These are phyloP conservation scores for Pangasius sanitwongsei DNA, from an alignment of 2,797 vertebrate species.

Conservation along the genomic window DNA sequence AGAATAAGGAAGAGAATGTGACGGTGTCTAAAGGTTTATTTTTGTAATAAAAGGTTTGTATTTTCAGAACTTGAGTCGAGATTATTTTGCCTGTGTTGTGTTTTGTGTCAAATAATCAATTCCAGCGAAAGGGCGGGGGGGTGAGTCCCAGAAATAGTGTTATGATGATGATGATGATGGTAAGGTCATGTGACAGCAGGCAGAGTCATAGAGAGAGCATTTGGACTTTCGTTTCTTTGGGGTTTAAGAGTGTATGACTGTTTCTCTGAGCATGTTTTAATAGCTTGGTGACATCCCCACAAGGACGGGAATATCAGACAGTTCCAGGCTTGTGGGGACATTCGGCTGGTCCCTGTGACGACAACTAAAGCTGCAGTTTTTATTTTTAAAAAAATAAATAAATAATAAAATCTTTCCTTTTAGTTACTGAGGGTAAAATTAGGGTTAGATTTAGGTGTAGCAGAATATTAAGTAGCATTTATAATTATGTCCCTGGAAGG, in stretches of 20 bases:
- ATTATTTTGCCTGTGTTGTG: not conserved
- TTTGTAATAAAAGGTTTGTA: conserved; percentile 70
- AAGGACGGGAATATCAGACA: not conserved
- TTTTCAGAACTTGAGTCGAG: not conserved
- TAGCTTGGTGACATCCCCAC: not conserved
- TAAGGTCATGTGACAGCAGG: conserved; percentile 44
- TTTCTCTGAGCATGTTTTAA: conserved; percentile 50
- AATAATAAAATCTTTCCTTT: not conserved
- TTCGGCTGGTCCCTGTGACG: not conserved
- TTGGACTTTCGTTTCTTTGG: conserved; percentile 27
- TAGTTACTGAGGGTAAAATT: not conserved
- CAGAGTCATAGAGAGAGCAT: conserved; percentile 38
- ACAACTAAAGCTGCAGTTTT: not conserved
- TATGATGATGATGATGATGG: not conserved
- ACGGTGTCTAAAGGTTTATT: conserved; percentile 62
- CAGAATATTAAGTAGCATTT: not conserved
- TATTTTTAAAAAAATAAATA: not conserved
- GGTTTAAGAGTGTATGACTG: not conserved
- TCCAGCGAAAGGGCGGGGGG: not conserved
- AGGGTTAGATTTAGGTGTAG: not conserved
- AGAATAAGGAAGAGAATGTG: not conserved
- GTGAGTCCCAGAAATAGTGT: conserved; percentile 28
- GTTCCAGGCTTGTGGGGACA: not conserved
- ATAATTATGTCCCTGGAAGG: not conserved
- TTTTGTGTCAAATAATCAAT: not conserved